Evolutionary conservation across 2,888 invertebrate genomes (phyloP), one percentile per base, ranked within the genome.

Genomic region (Hydraecia micacea): DNA sequence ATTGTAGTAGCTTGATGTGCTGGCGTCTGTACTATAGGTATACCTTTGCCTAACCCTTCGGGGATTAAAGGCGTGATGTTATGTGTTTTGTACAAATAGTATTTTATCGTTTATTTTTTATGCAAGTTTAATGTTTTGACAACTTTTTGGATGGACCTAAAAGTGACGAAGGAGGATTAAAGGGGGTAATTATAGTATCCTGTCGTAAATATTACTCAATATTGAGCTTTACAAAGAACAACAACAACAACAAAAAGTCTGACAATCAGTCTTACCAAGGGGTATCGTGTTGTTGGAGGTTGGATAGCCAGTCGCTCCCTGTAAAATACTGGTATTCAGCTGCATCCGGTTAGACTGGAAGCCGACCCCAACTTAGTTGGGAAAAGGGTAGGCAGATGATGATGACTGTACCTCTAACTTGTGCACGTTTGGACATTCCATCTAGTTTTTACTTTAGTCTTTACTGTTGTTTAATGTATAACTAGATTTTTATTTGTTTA

Each of bases 361-460:
- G 8, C 21, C 2, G 21, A 49, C 49, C 49, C 7, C 49, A 21
- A 52, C 2, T 21, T 52, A 52, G 7, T 52, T 52, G 18, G 49
- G 21, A 52, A 52, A 52, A 52, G 7, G 49, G 7, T 49, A 18
- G 52, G 52, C 52, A 52, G 52, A 55, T 9, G 55, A 9, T 25
- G 55, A 25, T 55, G 25, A 11, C 25, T 25, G 18, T 28, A 67
- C 11, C 11, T 6, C 11, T 46, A 46, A 21, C 1, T 42, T 73
- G 8, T 46, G 75, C 42, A 75, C 7, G 4, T 63, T 21, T 63
- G 18, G 13, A 77, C 49, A 76, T 76, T 77, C 39, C 25, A 32
- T 13, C 6, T 62, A 28, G 18, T 52, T 76, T 74, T 25, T 62
- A 55, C 25, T 9, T 55, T 25, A 55, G 55, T 25, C 8, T 9